Percentiles rank a stretch among this genome's conserved stretches.
Conservation (phyloP, 35 echinoderm and acorn worm species). For the Lytechinus variegatus region DNA sequence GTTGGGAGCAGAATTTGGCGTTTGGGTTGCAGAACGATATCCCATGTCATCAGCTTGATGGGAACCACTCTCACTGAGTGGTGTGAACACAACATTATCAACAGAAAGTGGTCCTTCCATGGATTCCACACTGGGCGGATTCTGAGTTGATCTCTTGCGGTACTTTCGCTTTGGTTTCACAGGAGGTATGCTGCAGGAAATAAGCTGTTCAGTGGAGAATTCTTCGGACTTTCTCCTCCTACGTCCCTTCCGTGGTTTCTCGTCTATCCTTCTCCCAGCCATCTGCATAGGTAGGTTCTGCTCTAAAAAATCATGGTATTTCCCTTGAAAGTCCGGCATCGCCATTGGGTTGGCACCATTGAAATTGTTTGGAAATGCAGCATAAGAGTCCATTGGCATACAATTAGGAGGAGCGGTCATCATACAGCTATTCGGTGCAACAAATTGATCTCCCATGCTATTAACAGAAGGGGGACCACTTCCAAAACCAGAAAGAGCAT, state of each 20-base stretch:
- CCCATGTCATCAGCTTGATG: conserved; percentile 55
- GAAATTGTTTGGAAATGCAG: conserved; percentile 9
- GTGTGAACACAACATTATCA: conserved; percentile 66
- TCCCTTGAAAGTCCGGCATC: conserved; percentile 63
- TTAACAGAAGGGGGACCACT: conserved; percentile 34
- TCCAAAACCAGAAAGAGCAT: conserved; percentile 24
- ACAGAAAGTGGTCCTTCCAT: conserved; percentile 63
- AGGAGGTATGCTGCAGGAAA: background rate
- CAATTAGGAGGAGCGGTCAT: conserved; percentile 28
- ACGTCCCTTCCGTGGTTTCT: conserved; percentile 66
- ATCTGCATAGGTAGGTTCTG: conserved; percentile 78
- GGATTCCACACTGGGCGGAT: conserved; percentile 77
- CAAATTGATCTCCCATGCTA: background rate
- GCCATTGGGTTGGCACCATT: conserved; percentile 21
- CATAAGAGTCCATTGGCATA: conserved; percentile 39
- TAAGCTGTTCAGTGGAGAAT: conserved; percentile 45
- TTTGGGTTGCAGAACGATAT: conserved; percentile 66
- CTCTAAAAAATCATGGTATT: conserved; percentile 82
- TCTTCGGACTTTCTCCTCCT: conserved; percentile 76
- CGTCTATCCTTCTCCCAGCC: conserved; percentile 60
- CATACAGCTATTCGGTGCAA: background rate
- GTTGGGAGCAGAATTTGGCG: conserved; percentile 59
- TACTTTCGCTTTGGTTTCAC: conserved; percentile 42
- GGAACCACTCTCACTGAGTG: conserved; percentile 63
- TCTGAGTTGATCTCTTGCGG: conserved; percentile 66